These are phyloP conservation scores for Stegana nigrithorax DNA, from an alignment of 2,888 invertebrate genomes.

Conservation along the genomic window DNA sequence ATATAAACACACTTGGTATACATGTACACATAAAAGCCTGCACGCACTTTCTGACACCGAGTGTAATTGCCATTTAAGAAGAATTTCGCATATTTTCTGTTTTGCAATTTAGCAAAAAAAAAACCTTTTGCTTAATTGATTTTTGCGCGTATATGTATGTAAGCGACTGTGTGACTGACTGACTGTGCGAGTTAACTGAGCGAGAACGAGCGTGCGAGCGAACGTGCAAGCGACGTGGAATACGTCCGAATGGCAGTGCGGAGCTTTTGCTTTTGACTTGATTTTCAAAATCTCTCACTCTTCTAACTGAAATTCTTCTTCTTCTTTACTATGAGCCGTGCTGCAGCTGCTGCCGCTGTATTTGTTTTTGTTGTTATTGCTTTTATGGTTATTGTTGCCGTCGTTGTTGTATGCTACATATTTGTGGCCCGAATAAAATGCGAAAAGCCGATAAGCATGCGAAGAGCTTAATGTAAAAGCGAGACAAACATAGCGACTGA, in stretches of 20 bases:
- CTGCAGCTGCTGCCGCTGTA: not conserved
- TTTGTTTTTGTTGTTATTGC: not conserved
- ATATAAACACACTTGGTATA: slow-evolving; percentile 46
- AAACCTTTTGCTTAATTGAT: slow-evolving; percentile 41
- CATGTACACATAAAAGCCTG: no score
- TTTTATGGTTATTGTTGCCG: not conserved
- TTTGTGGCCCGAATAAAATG: slow-evolving; percentile 52
- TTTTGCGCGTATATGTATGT: slow-evolving; percentile 46
- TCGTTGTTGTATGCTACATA: slow-evolving; percentile 4
- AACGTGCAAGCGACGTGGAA: slow-evolving; percentile 42
- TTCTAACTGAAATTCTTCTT: not conserved
- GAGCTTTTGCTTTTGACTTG: slow-evolving; percentile 50
- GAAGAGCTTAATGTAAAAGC: slow-evolving; percentile 25
- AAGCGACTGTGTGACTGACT: not conserved
- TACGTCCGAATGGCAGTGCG: slow-evolving; percentile 61
- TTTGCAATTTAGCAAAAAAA: slow-evolving; percentile 3
- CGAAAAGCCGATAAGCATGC: slow-evolving; percentile 47
- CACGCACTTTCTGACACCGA: no score
- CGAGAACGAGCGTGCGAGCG: not conserved
- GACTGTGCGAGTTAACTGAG: slow-evolving; percentile 2
- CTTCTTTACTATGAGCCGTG: not conserved
- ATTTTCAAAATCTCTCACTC: not conserved
- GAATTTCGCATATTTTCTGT: slow-evolving; percentile 3
- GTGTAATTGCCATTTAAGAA: no score
- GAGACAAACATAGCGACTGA: slow-evolving; percentile 32